A percentile compares a stretch with the other conserved stretches of the same genome.
These are phyloP conservation scores for Andrena trimmerana DNA, from an alignment of 2,888 invertebrate species.

Conservation along the genomic window DNA sequence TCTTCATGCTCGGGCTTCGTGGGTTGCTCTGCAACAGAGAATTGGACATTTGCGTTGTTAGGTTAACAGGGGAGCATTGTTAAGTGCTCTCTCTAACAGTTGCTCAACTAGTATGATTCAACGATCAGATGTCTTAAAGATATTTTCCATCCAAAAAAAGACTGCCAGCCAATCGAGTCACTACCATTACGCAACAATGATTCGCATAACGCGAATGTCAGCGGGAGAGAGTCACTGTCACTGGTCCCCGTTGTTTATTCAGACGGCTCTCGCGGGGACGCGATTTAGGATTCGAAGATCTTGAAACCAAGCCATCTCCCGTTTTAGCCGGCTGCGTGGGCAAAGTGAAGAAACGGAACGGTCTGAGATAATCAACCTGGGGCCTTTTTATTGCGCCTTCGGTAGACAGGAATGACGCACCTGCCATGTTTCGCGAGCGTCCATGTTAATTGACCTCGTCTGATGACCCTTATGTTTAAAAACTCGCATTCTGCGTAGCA, in stretches of 20 bases:
- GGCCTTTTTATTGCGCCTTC: conserved; percentile 13
- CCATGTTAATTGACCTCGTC: not conserved
- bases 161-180: not conserved
- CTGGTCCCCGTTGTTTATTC: conserved; percentile 18
- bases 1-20: conserved; percentile 73
- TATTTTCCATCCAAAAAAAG: not conserved
- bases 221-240: conserved; percentile 4
- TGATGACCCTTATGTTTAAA: not conserved
- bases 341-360: conserved; percentile 42
- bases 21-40: conserved; percentile 78
- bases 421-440: conserved; percentile 3
- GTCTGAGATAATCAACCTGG: conserved; percentile 35
- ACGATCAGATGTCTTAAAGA: not conserved
- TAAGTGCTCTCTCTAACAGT: not conserved
- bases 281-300: conserved; percentile 37
- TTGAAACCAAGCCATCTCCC: conserved; percentile 13
- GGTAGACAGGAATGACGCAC: conserved; percentile 3
- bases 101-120: no score
- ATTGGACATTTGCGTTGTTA: not conserved
- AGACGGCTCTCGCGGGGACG: not conserved
- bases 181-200: conserved; percentile 14
- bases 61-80: not conserved
- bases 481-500: not conserved
- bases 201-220: conserved; percentile 31
- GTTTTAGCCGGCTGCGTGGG: conserved; percentile 47